Conservation (phyloP, 2,888 invertebrate genomes). For the Cheilosia vulpina region DNA sequence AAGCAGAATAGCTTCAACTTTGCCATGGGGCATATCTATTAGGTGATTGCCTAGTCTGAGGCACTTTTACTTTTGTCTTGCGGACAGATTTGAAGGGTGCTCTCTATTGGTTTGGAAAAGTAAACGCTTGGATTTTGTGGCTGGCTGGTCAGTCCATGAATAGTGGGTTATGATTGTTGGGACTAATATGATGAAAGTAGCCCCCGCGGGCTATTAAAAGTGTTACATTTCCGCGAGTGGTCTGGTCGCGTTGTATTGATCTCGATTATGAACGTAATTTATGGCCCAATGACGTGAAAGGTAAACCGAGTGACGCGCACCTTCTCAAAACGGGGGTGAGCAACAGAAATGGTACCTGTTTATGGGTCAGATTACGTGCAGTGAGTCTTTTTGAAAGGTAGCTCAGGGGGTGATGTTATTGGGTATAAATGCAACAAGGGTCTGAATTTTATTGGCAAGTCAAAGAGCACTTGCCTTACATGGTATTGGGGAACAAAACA, state of each 20-base stretch:
- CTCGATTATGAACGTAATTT: constrained; percentile 48
- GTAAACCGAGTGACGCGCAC: constrained; percentile 46
- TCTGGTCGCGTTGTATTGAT: constrained; percentile 28
- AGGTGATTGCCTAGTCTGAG: constrained; percentile 42
- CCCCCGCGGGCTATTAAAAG: constrained; percentile 25
- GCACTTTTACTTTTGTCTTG: constrained; percentile 58
- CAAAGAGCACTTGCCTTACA: too few relatives aligned
- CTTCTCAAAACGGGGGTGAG: neutral
- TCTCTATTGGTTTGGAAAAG: neutral
- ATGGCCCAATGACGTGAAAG: constrained; percentile 43
- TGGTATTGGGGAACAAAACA: too few relatives aligned
- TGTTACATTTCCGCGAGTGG: constrained; percentile 64
- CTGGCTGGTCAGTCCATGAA: neutral
- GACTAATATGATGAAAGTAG: constrained; percentile 60
- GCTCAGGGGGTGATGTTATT: too few relatives aligned
- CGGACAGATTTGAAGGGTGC: constrained; percentile 49
- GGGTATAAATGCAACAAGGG: too few relatives aligned
- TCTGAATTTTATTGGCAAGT: too few relatives aligned
- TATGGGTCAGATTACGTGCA: too few relatives aligned
- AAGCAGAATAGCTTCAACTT: constrained; percentile 38
- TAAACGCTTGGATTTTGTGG: neutral
- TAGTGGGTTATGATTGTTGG: constrained; percentile 16
- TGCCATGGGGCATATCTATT: constrained; percentile 37
- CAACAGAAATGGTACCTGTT: neutral
- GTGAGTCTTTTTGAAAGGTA: too few relatives aligned